phyloP scores from a whole-genome alignment of 92 coral and sea anemone genomes.

The Isaurus tuberculatus region DNA sequence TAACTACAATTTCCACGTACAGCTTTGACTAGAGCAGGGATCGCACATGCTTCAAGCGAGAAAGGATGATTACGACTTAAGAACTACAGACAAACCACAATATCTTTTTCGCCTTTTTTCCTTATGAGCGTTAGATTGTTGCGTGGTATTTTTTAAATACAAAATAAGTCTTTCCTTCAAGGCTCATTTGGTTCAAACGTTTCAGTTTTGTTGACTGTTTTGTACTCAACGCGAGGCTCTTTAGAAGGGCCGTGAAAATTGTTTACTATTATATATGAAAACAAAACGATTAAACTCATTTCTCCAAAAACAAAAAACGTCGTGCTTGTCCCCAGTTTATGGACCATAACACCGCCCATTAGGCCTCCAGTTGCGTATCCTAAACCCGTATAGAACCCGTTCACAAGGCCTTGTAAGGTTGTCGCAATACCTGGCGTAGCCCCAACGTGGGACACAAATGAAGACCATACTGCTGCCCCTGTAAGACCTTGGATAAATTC shows the following conservation, averaged over 20 bases:
- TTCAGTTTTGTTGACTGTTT: conserved; percentile 14
- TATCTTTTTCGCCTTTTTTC: no score
- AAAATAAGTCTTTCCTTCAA: background rate
- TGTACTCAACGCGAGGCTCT: conserved; percentile 18
- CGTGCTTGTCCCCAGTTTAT: conserved; percentile 93
- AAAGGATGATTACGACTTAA: no score
- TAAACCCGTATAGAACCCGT: conserved; percentile 93
- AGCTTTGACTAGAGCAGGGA: no score
- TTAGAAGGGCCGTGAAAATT: conserved; percentile 68
- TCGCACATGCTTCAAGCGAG: no score
- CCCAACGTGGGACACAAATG: conserved; percentile 96
- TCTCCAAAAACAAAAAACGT: conserved; percentile 95
- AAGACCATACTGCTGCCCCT: conserved; percentile 96
- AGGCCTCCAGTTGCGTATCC: conserved; percentile 97
- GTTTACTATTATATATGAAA: conserved; percentile 83
- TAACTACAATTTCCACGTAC: no score
- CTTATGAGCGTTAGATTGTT: no score
- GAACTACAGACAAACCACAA: no score
- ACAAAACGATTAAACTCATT: conserved; percentile 87
- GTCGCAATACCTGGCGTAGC: conserved; percentile 87
- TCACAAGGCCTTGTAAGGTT: conserved; percentile 93
- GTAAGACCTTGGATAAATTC: conserved; percentile 96
- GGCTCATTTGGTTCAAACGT: conserved; percentile 42
- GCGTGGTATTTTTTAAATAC: background rate
- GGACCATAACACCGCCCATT: conserved; percentile 94